Evolutionary conservation across 2,113 vertebrate genomes (phyloP), one percentile per base, ranked within the genome.

Genomic region (Actenoides hombroni): DNA sequence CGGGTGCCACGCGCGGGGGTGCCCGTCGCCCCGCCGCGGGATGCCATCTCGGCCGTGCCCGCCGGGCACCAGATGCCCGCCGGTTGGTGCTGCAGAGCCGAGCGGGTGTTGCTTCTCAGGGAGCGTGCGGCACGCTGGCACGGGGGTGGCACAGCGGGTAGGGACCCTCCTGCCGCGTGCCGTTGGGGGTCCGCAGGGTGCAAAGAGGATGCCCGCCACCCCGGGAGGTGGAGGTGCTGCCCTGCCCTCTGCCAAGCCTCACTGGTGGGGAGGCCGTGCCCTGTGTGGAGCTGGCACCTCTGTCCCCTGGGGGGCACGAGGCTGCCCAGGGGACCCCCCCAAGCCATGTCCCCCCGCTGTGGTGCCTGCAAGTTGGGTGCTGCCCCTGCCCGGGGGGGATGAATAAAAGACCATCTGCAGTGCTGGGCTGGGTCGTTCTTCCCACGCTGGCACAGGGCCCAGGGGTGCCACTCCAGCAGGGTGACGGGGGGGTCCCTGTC

Each of bases 261-360:
- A 19, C 25, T 19, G 2, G 6, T 16, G 61, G 26, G 39, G 28
- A 21, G 39, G 63, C 18, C 44, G 17, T 21, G 28, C 63, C 40
- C 29, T 33, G 53, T 44, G 26, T 35, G 35, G 24, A 16, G 25
- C 44, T 10, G 12, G 7, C 14, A 14, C 44, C 16, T 7, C 59
- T 1, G 59, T 33, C 40, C 48, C 59, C 5, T 13, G 25, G 17
- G 16, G 28, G 40, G 21, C 8, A 14, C 9, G 10, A 21, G 57
- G 51, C 35, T 76, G 35, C 71, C 24, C 1, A 1, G 21, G 11
- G 53, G 60, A 49, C n/a, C 51, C 31, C 37, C 46, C 37, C 9
- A 2, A 20, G 21, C 28, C 2, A 0, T 2, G 17, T 26, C 4
- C 31, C 16, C 31, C 35, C 12, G 13, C 40, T 29, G 4, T 9